These are phyloP conservation scores for Malacoraja senta DNA, from an alignment of 2,797 vertebrate species.

Conservation along the genomic window DNA sequence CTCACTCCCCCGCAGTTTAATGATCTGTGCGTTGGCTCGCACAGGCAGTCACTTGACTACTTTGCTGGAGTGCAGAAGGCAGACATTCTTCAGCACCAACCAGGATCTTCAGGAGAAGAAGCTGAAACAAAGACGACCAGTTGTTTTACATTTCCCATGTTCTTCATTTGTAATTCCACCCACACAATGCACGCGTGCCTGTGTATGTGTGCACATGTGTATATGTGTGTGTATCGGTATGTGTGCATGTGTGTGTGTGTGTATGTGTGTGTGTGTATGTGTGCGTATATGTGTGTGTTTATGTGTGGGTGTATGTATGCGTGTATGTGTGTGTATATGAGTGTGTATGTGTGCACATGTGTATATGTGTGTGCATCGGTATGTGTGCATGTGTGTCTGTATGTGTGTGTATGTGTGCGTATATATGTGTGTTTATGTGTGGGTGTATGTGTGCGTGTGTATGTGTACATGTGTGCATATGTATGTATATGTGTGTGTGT, in stretches of 20 bases:
- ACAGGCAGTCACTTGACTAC: not conserved
- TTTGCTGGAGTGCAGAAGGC: not conserved
- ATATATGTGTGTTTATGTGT: not conserved
- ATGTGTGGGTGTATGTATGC: not conserved
- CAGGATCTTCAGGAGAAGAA: not conserved
- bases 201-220: too few relatives aligned
- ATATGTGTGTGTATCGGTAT: not conserved
- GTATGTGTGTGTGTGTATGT: not conserved
- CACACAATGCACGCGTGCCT: not conserved
- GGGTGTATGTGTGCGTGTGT: not conserved
- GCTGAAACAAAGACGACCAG: not conserved
- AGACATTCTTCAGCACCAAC: not conserved
- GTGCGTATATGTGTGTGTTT: not conserved
- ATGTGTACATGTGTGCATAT: not conserved
- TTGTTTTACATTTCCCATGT: not conserved
- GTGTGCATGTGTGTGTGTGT: not conserved
- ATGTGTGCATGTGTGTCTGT: not conserved
- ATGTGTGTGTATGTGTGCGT: not conserved
- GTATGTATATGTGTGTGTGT: not conserved
- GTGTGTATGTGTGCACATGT: not conserved
- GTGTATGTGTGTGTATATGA: not conserved
- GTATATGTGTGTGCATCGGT: not conserved
- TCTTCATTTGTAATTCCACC: not conserved
- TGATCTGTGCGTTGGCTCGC: not conserved
- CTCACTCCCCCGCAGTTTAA: not conserved